A percentile compares a stretch with the other conserved stretches of the same genome.
Evolutionary conservation across 2,797 vertebrate genomes (phyloP).

Genomic region (Poeciliopsis infans): DNA sequence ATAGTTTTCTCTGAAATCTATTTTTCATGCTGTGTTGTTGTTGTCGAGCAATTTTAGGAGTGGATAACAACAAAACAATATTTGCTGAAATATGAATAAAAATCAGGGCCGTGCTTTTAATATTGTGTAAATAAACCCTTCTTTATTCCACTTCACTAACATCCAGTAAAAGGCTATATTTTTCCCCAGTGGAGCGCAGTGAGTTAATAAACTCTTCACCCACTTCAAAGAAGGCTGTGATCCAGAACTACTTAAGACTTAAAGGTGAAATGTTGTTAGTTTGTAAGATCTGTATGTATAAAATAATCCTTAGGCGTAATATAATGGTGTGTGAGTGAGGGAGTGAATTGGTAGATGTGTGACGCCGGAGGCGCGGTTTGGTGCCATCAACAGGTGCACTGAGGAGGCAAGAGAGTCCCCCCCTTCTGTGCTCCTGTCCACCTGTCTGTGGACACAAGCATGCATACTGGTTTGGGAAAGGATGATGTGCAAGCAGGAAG

Average conservation of each 20-base stretch:
- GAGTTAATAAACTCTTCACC: not conserved
- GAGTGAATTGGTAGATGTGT: slow-evolving; percentile 9
- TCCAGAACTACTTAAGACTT: not conserved
- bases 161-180: not conserved
- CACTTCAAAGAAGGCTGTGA: not conserved
- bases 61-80: not conserved
- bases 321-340: not conserved
- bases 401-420: slow-evolving; percentile 36
- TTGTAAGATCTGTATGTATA: not conserved
- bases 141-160: not conserved
- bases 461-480: not conserved
- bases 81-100: not conserved
- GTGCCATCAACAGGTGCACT: slow-evolving; percentile 60
- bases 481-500: not conserved
- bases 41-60: not conserved
- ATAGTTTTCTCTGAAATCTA: not conserved
- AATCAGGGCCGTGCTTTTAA: not conserved
- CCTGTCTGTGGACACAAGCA: not conserved
- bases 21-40: not conserved
- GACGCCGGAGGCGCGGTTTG: slow-evolving; percentile 38
- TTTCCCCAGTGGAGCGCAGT: not conserved
- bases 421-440: slow-evolving; percentile 29
- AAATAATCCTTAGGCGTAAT: not conserved
- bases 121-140: not conserved
- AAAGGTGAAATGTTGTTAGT: not conserved